A percentile compares a stretch with the other conserved stretches of the same genome.
Conservation (phyloP, 2,888 invertebrate genomes). For the Aphelenchoides bicaudatus region DNA sequence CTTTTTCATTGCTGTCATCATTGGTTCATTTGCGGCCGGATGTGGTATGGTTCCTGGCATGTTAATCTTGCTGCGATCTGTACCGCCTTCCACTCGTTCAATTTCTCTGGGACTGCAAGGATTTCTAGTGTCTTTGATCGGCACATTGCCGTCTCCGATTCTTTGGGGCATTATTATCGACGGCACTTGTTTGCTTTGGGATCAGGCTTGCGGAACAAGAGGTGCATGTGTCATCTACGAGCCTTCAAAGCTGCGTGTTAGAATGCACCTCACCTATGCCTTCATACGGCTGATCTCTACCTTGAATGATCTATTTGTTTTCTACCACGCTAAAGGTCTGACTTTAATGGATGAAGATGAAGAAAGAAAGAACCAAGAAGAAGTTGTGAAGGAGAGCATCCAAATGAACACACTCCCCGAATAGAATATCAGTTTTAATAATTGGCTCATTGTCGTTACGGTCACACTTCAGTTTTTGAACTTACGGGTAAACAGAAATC, state of each 20-base stretch:
- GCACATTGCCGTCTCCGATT: slow-evolving; percentile 62
- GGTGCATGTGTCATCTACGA: slow-evolving; percentile 62
- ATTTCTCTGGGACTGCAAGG: slow-evolving; percentile 56
- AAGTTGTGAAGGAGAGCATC: slow-evolving; percentile 25
- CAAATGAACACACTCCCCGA: slow-evolving; percentile 26
- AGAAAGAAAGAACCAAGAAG: slow-evolving; percentile 28
- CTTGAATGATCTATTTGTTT: slow-evolving; percentile 55
- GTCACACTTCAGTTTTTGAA: background rate
- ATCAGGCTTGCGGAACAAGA: slow-evolving; percentile 54
- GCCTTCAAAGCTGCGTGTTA: slow-evolving; percentile 48
- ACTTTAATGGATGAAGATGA: slow-evolving; percentile 55
- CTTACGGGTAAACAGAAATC: slow-evolving; percentile 9
- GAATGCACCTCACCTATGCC: slow-evolving; percentile 54
- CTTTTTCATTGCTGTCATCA: slow-evolving; percentile 54
- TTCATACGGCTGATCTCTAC: slow-evolving; percentile 46
- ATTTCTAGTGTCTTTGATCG: slow-evolving; percentile 49
- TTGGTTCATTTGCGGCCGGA: slow-evolving; percentile 50
- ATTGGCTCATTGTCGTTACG: background rate
- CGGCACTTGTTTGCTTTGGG: slow-evolving; percentile 62
- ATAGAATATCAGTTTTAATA: background rate
- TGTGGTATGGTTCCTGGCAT: slow-evolving; percentile 22
- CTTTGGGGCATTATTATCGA: slow-evolving; percentile 62
- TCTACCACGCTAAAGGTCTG: slow-evolving; percentile 53
- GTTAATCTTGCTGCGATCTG: slow-evolving; percentile 33
- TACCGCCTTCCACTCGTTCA: slow-evolving; percentile 53